Percentiles rank a stretch among this genome's conserved stretches.
These are phyloP conservation scores for Nothocercus nigrocapillus DNA, from an alignment of 2,113 vertebrate species.

Conservation along the genomic window DNA sequence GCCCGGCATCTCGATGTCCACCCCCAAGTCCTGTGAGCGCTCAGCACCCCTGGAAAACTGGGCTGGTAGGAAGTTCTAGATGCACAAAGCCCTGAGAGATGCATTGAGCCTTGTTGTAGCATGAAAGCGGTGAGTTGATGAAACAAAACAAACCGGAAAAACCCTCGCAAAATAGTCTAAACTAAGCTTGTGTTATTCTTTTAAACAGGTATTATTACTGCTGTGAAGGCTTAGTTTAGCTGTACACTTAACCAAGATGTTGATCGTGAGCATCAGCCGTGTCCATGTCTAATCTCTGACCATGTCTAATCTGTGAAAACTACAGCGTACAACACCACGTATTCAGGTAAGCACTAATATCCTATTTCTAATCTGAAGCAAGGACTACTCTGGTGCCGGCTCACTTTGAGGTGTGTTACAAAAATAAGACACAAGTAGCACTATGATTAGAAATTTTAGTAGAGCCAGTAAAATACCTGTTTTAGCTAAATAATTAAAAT, in stretches of 20 bases:
- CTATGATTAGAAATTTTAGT: slow-evolving; percentile 24
- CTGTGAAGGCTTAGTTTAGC: neutral
- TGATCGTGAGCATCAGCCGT: fast-evolving
- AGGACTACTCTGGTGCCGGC: neutral
- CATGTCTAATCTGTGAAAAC: neutral
- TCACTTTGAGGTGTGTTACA: neutral
- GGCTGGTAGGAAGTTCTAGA: neutral
- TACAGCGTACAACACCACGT: neutral
- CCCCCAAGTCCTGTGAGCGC: neutral
- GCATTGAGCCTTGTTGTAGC: slow-evolving; percentile 75
- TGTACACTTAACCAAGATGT: neutral
- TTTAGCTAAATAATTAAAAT: slow-evolving; percentile 71
- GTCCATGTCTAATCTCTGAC: neutral
- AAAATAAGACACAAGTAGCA: neutral
- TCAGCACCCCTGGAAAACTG: fast-evolving
- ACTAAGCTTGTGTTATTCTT: neutral
- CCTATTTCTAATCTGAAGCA: neutral
- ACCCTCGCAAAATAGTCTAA: neutral
- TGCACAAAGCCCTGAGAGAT: neutral
- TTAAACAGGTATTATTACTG: slow-evolving; percentile 79
- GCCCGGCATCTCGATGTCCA: neutral
- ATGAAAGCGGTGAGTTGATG: neutral
- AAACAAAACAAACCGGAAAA: neutral
- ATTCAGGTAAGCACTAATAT: neutral
- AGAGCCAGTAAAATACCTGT: slow-evolving; percentile 76